Evolutionary conservation across 2,888 invertebrate genomes (phyloP).

Genomic region (Clostera curtula): DNA sequence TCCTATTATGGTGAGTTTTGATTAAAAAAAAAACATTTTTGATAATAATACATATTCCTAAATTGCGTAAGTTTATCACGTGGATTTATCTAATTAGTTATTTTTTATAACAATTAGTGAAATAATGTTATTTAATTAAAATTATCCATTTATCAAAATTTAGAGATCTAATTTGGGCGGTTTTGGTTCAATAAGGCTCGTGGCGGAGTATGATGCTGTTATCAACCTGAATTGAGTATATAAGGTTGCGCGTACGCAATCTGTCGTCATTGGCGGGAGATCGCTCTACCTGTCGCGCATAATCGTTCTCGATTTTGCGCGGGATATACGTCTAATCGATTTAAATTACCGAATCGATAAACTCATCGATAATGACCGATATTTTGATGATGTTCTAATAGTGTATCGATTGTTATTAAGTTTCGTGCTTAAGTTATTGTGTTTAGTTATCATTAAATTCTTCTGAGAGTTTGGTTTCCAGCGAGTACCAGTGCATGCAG

Average conservation of each 20-base stretch:
- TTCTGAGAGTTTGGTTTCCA: slow-evolving; percentile 1
- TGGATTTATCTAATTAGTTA: too few species aligned
- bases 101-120: too few species aligned
- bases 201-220: slow-evolving; percentile 12
- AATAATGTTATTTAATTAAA: too few species aligned
- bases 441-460: background rate
- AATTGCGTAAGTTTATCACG: too few species aligned
- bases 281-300: slow-evolving; percentile 15
- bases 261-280: slow-evolving; percentile 13
- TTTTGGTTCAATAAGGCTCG: slow-evolving; percentile 3
- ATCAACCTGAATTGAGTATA: slow-evolving; percentile 16
- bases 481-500: slow-evolving; percentile 17
- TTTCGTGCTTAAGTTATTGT: too few species aligned
- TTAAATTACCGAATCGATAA: slow-evolving; percentile 13
- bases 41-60: too few species aligned
- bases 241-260: slow-evolving; percentile 17
- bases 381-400: background rate
- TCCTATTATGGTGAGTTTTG: too few species aligned
- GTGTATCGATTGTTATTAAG: too few species aligned
- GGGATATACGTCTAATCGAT: slow-evolving; percentile 14
- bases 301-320: background rate
- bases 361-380: slow-evolving; percentile 9
- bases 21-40: too few species aligned
- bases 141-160: too few species aligned
- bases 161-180: too few species aligned